phyloP scores from a whole-genome alignment of 2,113 vertebrate genomes.

The Lophius piscatorius region DNA sequence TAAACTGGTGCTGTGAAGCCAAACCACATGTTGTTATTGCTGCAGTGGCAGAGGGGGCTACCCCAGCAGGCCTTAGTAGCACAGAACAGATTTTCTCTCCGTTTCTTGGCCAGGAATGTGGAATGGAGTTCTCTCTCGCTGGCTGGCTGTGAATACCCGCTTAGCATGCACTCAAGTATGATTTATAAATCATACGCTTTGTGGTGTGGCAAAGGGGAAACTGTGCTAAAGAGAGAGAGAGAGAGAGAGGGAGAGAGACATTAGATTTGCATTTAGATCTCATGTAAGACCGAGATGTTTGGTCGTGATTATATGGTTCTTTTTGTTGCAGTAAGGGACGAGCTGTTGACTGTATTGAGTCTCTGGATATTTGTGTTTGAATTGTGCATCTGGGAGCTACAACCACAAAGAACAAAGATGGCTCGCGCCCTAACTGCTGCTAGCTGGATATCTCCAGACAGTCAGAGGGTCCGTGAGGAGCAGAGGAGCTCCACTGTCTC shows the following conservation, averaged over 20 bases:
- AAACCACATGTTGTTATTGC: constrained; percentile 83
- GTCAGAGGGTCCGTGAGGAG: constrained; percentile 32
- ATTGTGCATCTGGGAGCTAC: constrained; percentile 41
- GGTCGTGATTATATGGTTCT: constrained; percentile 40
- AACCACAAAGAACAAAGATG: constrained; percentile 41
- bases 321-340: constrained; percentile 46
- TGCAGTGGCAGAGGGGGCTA: constrained; percentile 75
- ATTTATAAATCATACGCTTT: constrained; percentile 49
- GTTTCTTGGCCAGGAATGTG: constrained; percentile 66
- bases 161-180: constrained; percentile 46
- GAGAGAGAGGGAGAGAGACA: too few species aligned
- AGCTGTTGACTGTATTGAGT: constrained; percentile 37
- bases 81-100: constrained; percentile 71
- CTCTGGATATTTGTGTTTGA: constrained; percentile 30
- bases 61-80: constrained; percentile 72
- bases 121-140: constrained; percentile 36
- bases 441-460: constrained; percentile 44
- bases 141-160: constrained; percentile 40
- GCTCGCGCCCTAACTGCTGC: constrained; percentile 50
- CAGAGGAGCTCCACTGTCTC: constrained; percentile 44
- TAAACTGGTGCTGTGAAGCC: constrained; percentile 76
- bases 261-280: constrained; percentile 57
- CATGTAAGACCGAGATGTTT: constrained; percentile 51
- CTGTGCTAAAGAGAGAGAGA: constrained; percentile 35
- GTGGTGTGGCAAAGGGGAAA: constrained; percentile 38